phyloP scores from a whole-genome alignment of 2,888 invertebrate species.

The Scaptomyza parva region DNA sequence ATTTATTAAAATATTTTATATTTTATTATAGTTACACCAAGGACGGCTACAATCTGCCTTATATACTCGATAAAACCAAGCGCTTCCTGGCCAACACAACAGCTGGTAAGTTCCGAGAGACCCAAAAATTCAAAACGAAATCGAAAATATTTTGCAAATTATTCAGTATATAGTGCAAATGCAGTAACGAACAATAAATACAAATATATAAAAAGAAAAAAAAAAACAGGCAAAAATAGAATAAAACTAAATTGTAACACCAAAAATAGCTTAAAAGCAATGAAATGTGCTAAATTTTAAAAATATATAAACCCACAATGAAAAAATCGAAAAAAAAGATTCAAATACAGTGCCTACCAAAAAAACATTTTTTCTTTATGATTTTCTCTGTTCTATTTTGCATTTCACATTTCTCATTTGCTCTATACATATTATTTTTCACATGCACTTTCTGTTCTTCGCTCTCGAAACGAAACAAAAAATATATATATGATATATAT shows the following conservation, averaged over 20 bases:
- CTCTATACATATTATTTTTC: conserved; percentile 47
- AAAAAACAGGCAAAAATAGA: conserved; percentile 42
- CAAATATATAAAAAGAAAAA: conserved; percentile 12
- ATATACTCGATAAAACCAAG: conserved; percentile 85
- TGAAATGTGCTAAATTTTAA: conserved; percentile 78
- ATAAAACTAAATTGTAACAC: conserved; percentile 25
- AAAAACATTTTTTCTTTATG: conserved; percentile 28
- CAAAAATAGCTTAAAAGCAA: conserved; percentile 52
- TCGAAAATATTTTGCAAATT: neutral
- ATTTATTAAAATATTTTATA: neutral
- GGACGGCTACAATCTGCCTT: conserved; percentile 85
- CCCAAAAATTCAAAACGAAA: neutral
- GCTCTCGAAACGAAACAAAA: conserved; percentile 33
- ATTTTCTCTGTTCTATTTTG: conserved; percentile 28
- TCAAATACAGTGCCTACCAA: conserved; percentile 40
- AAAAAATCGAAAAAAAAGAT: conserved; percentile 7
- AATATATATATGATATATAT: conserved; percentile 8
- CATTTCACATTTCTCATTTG: conserved; percentile 41
- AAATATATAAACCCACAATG: conserved; percentile 71
- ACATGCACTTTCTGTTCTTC: conserved; percentile 63
- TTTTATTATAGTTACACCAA: conserved; percentile 80
- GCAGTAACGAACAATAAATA: conserved; percentile 61
- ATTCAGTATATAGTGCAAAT: conserved; percentile 69
- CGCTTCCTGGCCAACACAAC: conserved; percentile 84
- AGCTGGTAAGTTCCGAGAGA: conserved; percentile 80